These are phyloP conservation scores for Malurus alboscapulatus DNA, from an alignment of 2,113 vertebrate species.

Conservation along the genomic window DNA sequence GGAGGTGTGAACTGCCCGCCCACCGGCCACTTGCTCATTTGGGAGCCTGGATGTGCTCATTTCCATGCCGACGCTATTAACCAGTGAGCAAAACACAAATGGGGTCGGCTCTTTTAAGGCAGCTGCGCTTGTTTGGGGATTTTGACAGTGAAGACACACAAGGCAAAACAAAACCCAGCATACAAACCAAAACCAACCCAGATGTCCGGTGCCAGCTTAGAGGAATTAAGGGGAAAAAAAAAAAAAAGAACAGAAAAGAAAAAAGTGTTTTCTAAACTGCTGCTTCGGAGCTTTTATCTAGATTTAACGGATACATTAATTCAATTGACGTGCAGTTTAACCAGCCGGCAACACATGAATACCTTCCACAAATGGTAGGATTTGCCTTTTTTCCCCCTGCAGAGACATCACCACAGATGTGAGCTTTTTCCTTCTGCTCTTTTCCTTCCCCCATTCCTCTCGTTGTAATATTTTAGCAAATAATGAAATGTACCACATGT, in stretches of 20 bases:
- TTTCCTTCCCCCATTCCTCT: neutral
- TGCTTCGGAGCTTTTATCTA: constrained; percentile 45
- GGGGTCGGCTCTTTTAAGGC: neutral
- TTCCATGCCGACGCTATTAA: constrained; percentile 45
- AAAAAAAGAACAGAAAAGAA: neutral
- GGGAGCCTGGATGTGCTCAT: constrained; percentile 31
- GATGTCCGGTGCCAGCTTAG: constrained; percentile 7
- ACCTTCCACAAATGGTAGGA: constrained; percentile 47
- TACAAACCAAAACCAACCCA: constrained; percentile 13
- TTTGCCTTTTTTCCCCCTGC: constrained; percentile 27
- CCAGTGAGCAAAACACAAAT: constrained; percentile 19
- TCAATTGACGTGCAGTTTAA: constrained; percentile 54
- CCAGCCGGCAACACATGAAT: constrained; percentile 36
- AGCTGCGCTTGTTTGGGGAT: constrained; percentile 27
- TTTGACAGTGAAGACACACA: constrained; percentile 4
- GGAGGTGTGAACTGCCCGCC: constrained; percentile 8
- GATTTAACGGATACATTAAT: constrained; percentile 52
- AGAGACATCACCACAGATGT: constrained; percentile 35
- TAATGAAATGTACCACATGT: neutral
- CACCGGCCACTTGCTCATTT: constrained; percentile 20
- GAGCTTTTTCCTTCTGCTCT: constrained; percentile 5
- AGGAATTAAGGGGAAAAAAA: neutral
- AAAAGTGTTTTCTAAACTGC: constrained; percentile 47
- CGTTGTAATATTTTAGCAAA: constrained; percentile 47
- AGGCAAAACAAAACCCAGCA: constrained; percentile 13